Evolutionary conservation across 30 jellyfish, hydroid and myxozoan genomes (phyloP).

Genomic region (Hydractinia echinata): DNA sequence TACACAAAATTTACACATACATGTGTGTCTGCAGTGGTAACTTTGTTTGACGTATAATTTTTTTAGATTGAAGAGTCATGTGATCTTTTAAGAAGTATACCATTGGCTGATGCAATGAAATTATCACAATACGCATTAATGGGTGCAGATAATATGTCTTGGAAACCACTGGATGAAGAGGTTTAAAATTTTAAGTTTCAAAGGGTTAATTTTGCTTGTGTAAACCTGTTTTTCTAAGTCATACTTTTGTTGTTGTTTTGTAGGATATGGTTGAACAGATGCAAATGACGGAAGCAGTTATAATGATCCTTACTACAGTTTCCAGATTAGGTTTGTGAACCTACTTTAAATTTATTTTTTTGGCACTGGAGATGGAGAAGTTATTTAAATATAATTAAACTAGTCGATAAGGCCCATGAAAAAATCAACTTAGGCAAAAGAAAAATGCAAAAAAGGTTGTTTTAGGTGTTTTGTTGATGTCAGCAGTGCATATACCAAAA

Average conservation of each 20-base stretch:
- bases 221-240: slow-evolving; percentile 13
- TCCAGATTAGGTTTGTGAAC: slow-evolving; percentile 20
- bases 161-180: slow-evolving; percentile 43
- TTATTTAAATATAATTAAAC: not conserved
- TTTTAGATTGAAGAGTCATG: slow-evolving; percentile 72
- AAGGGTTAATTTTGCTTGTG: not conserved
- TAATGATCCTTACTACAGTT: slow-evolving; percentile 2
- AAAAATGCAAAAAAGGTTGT: too few relatives aligned
- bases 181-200: slow-evolving; percentile 9
- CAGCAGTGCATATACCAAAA: too few relatives aligned
- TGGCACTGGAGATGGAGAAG: not conserved
- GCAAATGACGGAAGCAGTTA: slow-evolving; percentile 28
- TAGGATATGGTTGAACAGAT: slow-evolving; percentile 32
- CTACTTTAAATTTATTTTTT: not conserved
- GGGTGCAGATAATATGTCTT: slow-evolving; percentile 5
- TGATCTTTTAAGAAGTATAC: slow-evolving; percentile 50
- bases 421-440: too few relatives aligned
- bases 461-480: too few relatives aligned
- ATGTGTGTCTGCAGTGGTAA: not conserved
- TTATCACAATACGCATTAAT: slow-evolving; percentile 17
- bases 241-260: not conserved
- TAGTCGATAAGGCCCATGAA: not conserved
- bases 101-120: slow-evolving; percentile 35
- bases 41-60: not conserved
- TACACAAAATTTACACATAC: too few relatives aligned